Evolutionary conservation across 2,113 vertebrate species (phyloP), one percentile per base, ranked within the genome.

Genomic region (Anolis carolinensis): DNA sequence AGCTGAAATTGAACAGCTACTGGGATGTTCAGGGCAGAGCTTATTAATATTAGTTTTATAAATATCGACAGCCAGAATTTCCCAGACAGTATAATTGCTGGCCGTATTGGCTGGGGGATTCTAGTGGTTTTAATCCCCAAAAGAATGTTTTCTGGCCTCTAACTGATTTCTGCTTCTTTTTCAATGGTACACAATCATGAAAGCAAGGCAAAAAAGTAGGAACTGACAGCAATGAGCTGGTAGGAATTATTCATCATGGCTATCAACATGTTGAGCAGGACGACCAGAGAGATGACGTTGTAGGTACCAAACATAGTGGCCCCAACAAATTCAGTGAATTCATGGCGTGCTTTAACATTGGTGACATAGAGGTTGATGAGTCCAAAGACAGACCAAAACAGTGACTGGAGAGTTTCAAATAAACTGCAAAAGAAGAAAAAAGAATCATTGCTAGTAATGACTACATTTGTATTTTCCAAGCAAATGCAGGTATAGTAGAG

Each of bases 161-260:
- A 79, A 0, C 1, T 36, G 8, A 27, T 7, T 0, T 76, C 25
- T 83, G 80, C 2, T 25, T 85, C 88, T 11, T 76, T 27, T 32
- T 8, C 67, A 55, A 81, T 2, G 82, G 0, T 48, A 87, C 76
- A 65, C 88, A 1, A 1, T 32, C 27, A 62, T 14, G 52, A 65
- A 5, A 62, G 0, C 80, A 74, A 36, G 70, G 75, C 18, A 88
- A 44, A 73, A 59, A 76, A 75, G 5, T 21, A 87, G 86, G 2
- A 50, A 97, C 99, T 98, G 95, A 99, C 99, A 87, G 98, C 98
- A 90, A 99, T 99, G 81, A 98, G 98, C 92, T 99, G 99, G 92
- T 99, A 99, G 68, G 99, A 99, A 93, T 99, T 99, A 95, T 99
- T 99, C 99, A 99, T 99, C 99, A 99, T 99, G 63, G 99, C 99